Evolutionary conservation across 2,797 vertebrate genomes (phyloP), one percentile per base, ranked within the genome.

Genomic region (Pangasius macronema): DNA sequence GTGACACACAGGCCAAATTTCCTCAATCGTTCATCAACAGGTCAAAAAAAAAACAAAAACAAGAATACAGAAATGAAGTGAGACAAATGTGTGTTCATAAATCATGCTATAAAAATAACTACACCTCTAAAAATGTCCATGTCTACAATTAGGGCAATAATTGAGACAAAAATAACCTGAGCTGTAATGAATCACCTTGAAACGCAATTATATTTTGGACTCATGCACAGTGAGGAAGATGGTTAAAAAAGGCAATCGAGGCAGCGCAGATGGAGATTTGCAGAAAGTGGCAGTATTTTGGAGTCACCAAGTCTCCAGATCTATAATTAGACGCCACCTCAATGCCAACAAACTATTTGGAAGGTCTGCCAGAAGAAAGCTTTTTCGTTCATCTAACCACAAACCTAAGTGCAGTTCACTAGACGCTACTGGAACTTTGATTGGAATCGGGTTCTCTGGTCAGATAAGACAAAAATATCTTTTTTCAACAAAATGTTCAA

Each of bases 371-470:
- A 67, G n/a, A 63, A 82, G 11, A 65, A 82, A 49, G 80, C 13
- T 16, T 49, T 82, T 82, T 82, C 27, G 61, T 82, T 82, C 42
- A 82, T 51, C 61, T 51, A 33, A 82, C 39, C 81, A 51, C 61
- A 82, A 51, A 65, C 14, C 14, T 65, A 63, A 82, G 7, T 9
- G 80, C 59, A 20, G 59, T 22, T 67, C 59, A 22, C 6, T 30
- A 49, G 42, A 65, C n/a, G 42, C 36, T 49, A 67, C 59, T 49
- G 55, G 42, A 65, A 10, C 24, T 67, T 65, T 49, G 27, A 67
- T 42, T 42, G 55, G 22, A 81, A 81, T 81, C 53, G 3, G 55
- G 22, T 59, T 59, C 5, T 59, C 14, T 39, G 22, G 33, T 81
- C 77, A 39, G 77, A 61, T 81, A 81, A 81, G 33, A 80, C 22